Conservation (phyloP, 2,113 vertebrate species). For the Myxocyprinus asiaticus region DNA sequence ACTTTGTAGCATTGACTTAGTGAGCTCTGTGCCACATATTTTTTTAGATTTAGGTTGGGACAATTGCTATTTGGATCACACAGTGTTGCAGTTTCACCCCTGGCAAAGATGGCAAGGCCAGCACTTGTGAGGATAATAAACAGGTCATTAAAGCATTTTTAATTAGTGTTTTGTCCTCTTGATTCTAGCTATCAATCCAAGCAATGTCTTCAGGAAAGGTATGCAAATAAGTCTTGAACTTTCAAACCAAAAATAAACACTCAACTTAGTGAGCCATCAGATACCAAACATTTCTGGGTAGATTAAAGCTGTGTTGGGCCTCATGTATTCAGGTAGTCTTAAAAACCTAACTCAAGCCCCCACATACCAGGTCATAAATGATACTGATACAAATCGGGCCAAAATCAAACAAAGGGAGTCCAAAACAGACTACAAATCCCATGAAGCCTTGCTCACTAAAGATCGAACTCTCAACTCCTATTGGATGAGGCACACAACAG, state of each 20-base stretch:
- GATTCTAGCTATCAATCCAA: not conserved
- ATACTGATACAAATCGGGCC: no score
- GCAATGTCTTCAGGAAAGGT: conserved; percentile 42
- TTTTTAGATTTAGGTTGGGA: conserved; percentile 21
- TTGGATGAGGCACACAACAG: no score
- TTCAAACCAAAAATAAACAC: conserved; percentile 18
- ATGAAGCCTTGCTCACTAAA: no score
- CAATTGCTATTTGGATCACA: conserved; percentile 18
- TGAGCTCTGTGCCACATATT: no score
- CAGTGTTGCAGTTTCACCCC: conserved; percentile 28
- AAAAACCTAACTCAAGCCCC: no score
- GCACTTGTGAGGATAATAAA: conserved; percentile 50
- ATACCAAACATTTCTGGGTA: not conserved
- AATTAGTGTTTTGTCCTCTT: conserved; percentile 49
- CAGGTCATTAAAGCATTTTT: conserved; percentile 50
- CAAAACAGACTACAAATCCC: no score
- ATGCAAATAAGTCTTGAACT: conserved; percentile 45
- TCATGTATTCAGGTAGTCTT: no score
- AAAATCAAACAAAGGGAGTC: no score
- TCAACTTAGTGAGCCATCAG: not conserved
- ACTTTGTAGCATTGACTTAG: no score
- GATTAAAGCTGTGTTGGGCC: no score
- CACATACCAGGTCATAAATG: no score
- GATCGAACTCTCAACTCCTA: no score
- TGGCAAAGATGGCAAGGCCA: conserved; percentile 40